A percentile compares a stretch with the other conserved stretches of the same genome.
Conservation (phyloP, 2,113 vertebrate species). For the Psophia crepitans region DNA sequence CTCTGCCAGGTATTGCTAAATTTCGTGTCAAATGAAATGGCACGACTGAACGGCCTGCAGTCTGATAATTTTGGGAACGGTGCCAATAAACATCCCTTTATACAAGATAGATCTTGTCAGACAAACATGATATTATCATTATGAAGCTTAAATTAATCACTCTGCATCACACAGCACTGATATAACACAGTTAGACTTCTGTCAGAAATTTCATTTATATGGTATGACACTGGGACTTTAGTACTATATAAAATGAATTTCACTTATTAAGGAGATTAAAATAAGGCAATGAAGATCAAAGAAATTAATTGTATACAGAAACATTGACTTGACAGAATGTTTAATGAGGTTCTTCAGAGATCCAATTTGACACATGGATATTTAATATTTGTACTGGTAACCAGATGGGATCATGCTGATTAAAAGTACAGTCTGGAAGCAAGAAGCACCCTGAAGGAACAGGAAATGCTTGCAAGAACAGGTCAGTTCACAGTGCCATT, state of each 20-base stretch:
- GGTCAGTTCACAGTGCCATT: not conserved
- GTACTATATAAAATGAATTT: not conserved
- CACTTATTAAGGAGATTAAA: conserved; percentile 24
- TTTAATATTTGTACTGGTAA: not conserved
- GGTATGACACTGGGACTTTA: not conserved
- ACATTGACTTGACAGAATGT: not conserved
- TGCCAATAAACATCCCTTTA: conserved; percentile 15
- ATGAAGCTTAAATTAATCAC: conserved; percentile 19
- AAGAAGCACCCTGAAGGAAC: not conserved
- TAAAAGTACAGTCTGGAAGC: not conserved
- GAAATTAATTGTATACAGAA: not conserved
- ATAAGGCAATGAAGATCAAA: not conserved
- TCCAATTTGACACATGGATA: not conserved
- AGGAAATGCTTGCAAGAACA: not conserved
- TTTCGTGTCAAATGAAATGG: not conserved
- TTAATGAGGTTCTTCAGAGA: not conserved
- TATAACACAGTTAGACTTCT: not conserved
- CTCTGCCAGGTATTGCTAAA: not conserved
- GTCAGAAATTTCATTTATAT: conserved; percentile 3
- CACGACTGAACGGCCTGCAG: not conserved
- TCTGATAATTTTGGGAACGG: not conserved
- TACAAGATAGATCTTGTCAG: conserved; percentile 11
- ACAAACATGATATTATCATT: conserved; percentile 17
- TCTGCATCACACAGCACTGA: not conserved
- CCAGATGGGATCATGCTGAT: not conserved